Evolutionary conservation across 2,113 vertebrate genomes (phyloP).

Genomic region (Cairina moschata): DNA sequence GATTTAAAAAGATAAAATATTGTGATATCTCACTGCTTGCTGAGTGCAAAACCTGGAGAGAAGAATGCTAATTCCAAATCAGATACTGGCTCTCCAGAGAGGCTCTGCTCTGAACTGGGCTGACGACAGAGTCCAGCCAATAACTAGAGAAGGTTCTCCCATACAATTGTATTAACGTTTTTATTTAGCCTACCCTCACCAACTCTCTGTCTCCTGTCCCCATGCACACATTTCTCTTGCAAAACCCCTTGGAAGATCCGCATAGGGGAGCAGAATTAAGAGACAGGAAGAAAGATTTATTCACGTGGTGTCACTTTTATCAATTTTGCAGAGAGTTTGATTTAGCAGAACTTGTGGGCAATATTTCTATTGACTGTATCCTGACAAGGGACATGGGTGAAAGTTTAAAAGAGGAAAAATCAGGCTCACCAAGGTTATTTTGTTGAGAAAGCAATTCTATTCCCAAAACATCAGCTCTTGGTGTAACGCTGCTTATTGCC

Average conservation of each 20-base stretch:
- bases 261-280: not conserved
- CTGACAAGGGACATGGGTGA: not conserved
- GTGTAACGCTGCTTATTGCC: not conserved
- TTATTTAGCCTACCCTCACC: not conserved
- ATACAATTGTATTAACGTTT: not conserved
- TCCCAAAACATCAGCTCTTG: not conserved
- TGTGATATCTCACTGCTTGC: not conserved
- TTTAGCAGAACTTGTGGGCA: not conserved
- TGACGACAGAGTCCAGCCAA: not conserved
- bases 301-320: not conserved
- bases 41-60: accelerated
- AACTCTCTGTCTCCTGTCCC: not conserved
- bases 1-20: not conserved
- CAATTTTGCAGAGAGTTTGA: not conserved
- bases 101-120: not conserved
- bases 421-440: not conserved
- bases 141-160: not conserved
- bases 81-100: not conserved
- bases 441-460: not conserved
- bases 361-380: not conserved
- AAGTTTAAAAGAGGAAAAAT: not conserved
- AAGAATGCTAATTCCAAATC: not conserved
- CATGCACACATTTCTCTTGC: accelerated
- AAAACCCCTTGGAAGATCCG: not conserved
- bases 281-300: not conserved